Conservation (phyloP, 2,888 invertebrate species). For the Mayetiola destructor region DNA sequence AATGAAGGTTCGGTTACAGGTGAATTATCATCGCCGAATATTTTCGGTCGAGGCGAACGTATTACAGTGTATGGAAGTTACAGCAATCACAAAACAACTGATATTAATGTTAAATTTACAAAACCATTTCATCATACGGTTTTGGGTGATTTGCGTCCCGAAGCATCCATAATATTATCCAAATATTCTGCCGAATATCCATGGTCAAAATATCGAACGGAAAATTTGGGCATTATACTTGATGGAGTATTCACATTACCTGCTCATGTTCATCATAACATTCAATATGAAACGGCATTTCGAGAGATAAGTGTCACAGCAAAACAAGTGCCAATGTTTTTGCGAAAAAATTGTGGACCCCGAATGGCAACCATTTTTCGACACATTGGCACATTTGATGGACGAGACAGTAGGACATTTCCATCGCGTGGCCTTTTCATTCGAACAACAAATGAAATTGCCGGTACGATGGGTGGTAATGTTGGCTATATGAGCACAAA, state of each 20-base stretch:
- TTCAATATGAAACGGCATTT: slow-evolving; percentile 79
- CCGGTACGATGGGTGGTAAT: slow-evolving; percentile 68
- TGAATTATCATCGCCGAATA: slow-evolving; percentile 64
- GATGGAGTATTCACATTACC: slow-evolving; percentile 60
- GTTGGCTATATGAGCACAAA: slow-evolving; percentile 81
- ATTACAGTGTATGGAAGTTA: slow-evolving; percentile 70
- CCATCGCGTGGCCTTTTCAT: slow-evolving; percentile 59
- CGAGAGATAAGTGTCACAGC: slow-evolving; percentile 61
- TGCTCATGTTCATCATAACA: slow-evolving; percentile 49
- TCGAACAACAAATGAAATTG: slow-evolving; percentile 66
- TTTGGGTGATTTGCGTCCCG: slow-evolving; percentile 39
- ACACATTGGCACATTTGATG: slow-evolving; percentile 64
- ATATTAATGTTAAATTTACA: slow-evolving; percentile 60
- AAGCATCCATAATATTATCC: slow-evolving; percentile 56
- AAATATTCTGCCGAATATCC: slow-evolving; percentile 64
- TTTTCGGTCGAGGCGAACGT: slow-evolving; percentile 75
- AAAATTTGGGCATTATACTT: slow-evolving; percentile 60
- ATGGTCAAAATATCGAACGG: slow-evolving; percentile 67
- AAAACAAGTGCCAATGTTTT: slow-evolving; percentile 62
- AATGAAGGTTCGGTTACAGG: slow-evolving; percentile 68
- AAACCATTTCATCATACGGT: slow-evolving; percentile 69
- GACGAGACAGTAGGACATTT: slow-evolving; percentile 65
- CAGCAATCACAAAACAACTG: slow-evolving; percentile 67
- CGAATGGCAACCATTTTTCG: slow-evolving; percentile 76
- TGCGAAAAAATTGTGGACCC: slow-evolving; percentile 72